phyloP scores from a whole-genome alignment of 1,140 invertebrate species.

The Pseudomyrmex concolor region DNA sequence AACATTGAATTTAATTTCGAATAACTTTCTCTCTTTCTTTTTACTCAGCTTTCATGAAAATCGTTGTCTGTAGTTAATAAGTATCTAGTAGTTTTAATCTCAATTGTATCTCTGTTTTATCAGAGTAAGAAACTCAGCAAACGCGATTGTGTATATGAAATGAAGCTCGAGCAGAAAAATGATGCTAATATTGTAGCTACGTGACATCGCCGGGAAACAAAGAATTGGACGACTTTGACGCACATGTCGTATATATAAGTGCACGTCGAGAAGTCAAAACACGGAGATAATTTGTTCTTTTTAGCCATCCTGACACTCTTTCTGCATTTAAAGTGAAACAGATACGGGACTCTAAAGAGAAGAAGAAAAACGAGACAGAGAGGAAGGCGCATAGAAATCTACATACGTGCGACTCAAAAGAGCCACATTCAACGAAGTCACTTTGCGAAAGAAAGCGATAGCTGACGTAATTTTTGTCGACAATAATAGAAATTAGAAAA shows the following conservation, averaged over 20 bases:
- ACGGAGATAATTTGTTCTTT: constrained; percentile 1
- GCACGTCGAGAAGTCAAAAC: background rate
- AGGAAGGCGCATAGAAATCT: background rate
- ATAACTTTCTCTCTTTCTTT: background rate
- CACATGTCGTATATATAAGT: background rate
- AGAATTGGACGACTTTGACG: background rate
- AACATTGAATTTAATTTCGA: background rate
- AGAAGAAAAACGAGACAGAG: constrained; percentile 6
- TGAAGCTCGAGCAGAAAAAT: background rate
- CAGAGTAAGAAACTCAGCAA: too few species aligned
- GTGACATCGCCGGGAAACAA: constrained; percentile 1
- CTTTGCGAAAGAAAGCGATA: background rate
- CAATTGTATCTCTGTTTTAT: background rate
- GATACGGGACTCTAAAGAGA: background rate
- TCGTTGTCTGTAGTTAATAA: background rate
- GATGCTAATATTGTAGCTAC: constrained; percentile 20
- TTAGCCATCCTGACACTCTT: constrained; percentile 8
- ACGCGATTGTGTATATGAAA: too few species aligned
- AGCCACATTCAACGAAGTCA: background rate
- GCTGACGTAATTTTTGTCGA: background rate
- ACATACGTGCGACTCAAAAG: too few species aligned
- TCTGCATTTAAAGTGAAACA: constrained; percentile 24
- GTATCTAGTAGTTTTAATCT: background rate
- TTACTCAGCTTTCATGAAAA: background rate
- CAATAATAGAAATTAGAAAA: too few species aligned